A percentile compares a stretch with the other conserved stretches of the same genome.
Evolutionary conservation across 2,113 vertebrate genomes (phyloP).

Genomic region (Scolopax mira): DNA sequence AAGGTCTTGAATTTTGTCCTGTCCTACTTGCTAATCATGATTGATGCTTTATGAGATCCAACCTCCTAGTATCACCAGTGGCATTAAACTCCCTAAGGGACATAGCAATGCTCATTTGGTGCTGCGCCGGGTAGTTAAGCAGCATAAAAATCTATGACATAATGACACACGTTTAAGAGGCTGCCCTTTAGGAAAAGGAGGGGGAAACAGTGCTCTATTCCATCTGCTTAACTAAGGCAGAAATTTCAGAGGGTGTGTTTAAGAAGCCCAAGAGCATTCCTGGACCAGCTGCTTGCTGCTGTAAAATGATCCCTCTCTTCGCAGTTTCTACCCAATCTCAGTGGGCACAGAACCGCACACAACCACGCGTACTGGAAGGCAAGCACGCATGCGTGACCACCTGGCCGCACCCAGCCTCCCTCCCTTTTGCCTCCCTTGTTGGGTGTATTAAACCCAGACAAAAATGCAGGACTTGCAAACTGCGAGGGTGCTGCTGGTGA

Average conservation of each 20-base stretch:
- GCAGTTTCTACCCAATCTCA: neutral
- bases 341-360: neutral
- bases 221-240: neutral
- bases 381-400: fast-evolving
- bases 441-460: neutral
- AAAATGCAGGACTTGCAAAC: neutral
- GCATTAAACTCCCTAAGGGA: neutral
- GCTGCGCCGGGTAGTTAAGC: neutral
- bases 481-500: neutral
- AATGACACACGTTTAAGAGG: neutral
- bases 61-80: neutral
- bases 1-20: neutral
- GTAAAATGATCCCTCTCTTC: neutral
- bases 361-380: fast-evolving
- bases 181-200: neutral
- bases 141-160: neutral
- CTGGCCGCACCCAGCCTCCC: neutral
- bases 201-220: neutral
- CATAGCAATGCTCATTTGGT: neutral
- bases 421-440: fast-evolving
- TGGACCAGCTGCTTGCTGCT: neutral
- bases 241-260: neutral
- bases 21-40: neutral
- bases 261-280: neutral
- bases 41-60: neutral